phyloP scores from a whole-genome alignment of 2,113 vertebrate genomes.

The Micromys minutus region DNA sequence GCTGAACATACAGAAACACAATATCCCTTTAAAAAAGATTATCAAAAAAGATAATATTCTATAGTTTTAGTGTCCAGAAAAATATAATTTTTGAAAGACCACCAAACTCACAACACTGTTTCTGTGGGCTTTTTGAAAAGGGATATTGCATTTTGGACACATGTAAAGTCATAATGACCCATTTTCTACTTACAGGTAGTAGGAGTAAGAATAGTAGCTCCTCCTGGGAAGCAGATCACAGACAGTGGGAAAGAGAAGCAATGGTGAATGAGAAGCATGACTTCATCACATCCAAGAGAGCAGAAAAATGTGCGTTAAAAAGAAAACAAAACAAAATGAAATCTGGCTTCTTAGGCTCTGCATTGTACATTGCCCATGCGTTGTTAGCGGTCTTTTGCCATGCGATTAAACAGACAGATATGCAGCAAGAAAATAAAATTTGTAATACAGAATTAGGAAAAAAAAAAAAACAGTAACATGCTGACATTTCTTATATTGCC shows the following conservation, averaged over 20 bases:
- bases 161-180: conserved; percentile 89
- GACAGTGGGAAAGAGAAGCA: conserved; percentile 98
- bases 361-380: conserved; percentile 89
- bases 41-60: conserved; percentile 63
- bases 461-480: conserved; percentile 85
- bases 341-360: conserved; percentile 85
- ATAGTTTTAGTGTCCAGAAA: conserved; percentile 62
- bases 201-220: conserved; percentile 99
- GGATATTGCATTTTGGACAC: conserved; percentile 99
- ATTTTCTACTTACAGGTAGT: conserved; percentile 99
- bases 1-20: conserved; percentile 85
- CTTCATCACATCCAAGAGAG: conserved; percentile 92
- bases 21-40: conserved; percentile 88
- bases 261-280: conserved; percentile 99
- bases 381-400: conserved; percentile 87
- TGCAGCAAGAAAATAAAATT: conserved; percentile 84
- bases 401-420: conserved; percentile 89
- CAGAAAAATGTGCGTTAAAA: conserved; percentile 91
- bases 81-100: conserved; percentile 34
- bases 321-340: conserved; percentile 84
- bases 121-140: conserved; percentile 91
- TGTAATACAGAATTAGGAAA: conserved; percentile 82
- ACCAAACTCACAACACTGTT: conserved; percentile 64
- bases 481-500: conserved; percentile 85
- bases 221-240: conserved; percentile 99